Conservation (phyloP, 2,113 vertebrate genomes). For the Centrocercus urophasianus region DNA sequence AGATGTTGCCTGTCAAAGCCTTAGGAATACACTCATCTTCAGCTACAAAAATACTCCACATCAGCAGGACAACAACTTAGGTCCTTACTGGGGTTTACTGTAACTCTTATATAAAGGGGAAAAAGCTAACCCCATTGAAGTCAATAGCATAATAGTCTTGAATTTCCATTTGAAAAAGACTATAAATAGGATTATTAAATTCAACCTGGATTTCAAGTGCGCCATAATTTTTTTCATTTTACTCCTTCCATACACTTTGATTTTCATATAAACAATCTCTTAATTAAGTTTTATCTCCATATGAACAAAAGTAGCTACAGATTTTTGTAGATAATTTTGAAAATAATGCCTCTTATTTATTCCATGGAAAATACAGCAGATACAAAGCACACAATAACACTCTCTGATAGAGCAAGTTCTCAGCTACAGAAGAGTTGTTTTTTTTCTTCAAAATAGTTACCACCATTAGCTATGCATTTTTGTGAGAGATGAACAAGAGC, state of each 20-base stretch:
- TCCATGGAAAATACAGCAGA: too few species aligned
- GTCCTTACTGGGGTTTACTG: not conserved
- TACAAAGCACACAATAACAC: too few species aligned
- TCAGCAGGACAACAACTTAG: not conserved
- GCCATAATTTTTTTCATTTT: not conserved
- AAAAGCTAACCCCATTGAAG: not conserved
- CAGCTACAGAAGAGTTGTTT: too few species aligned
- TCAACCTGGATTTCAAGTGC: not conserved
- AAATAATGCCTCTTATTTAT: too few species aligned
- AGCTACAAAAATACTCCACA: not conserved
- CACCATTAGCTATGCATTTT: too few species aligned
- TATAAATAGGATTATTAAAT: not conserved
- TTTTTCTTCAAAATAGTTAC: too few species aligned
- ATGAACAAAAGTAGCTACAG: slow-evolving; percentile 9
- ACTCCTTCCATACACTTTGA: not conserved
- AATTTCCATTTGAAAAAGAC: not conserved
- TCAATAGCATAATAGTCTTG: not conserved
- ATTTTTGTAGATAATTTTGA: not conserved
- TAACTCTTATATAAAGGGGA: not conserved
- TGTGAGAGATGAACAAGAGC: too few species aligned
- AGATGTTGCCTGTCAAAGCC: not conserved
- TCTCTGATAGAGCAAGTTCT: too few species aligned
- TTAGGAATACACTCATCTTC: not conserved
- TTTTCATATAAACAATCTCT: slow-evolving; percentile 2
- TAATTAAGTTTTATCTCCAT: not conserved